These are phyloP conservation scores for Lysandra coridon DNA, from an alignment of 2,888 invertebrate species.

Conservation along the genomic window DNA sequence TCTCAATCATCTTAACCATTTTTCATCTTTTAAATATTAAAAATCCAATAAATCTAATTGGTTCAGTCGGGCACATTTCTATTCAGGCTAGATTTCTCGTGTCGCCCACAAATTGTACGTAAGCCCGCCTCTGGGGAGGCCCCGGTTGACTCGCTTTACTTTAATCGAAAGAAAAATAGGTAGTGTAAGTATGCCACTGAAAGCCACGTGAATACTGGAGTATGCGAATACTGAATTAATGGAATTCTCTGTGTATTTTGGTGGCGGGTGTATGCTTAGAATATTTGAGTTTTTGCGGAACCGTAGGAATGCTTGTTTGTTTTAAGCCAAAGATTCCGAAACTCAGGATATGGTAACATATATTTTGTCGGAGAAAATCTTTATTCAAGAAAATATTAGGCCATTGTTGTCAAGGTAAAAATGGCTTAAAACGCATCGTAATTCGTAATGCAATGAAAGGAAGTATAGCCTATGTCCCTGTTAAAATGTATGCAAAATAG, in stretches of 20 bases:
- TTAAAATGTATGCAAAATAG: no score
- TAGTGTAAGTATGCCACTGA: neutral
- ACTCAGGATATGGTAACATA: neutral
- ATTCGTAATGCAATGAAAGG: no score
- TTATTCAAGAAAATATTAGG: neutral
- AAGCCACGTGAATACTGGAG: constrained; percentile 4
- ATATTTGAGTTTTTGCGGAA: constrained; percentile 4
- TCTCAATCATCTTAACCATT: neutral
- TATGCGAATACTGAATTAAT: constrained; percentile 16
- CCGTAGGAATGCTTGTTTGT: neutral
- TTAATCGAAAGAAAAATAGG: constrained; percentile 39
- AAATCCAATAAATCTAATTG: constrained; percentile 21
- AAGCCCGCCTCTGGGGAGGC: constrained; percentile 37
- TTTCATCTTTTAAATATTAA: constrained; percentile 2
- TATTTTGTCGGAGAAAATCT: neutral
- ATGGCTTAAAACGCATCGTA: no score
- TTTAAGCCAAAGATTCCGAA: neutral
- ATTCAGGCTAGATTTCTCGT: constrained; percentile 34
- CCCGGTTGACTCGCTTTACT: constrained; percentile 36
- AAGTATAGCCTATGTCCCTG: no score
- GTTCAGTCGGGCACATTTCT: constrained; percentile 21
- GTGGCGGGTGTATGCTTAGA: constrained; percentile 2
- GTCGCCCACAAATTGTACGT: constrained; percentile 41
- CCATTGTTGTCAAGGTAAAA: no score
- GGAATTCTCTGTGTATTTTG: constrained; percentile 13